phyloP scores from a whole-genome alignment of 2,113 vertebrate genomes.

The Tonatia bakeri region DNA sequence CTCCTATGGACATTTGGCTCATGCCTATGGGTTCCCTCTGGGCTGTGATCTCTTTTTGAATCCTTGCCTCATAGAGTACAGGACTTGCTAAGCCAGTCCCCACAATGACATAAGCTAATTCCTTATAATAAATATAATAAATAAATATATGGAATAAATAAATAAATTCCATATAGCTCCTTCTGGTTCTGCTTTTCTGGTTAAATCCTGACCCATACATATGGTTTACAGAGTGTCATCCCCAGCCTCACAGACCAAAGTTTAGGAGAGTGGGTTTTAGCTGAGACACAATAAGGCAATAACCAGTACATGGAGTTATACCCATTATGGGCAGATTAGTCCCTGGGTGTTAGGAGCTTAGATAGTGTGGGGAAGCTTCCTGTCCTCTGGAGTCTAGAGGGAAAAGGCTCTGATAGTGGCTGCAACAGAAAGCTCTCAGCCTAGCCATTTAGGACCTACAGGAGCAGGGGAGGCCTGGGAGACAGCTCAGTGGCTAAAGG shows the following conservation, averaged over 20 bases:
- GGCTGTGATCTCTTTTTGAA: background rate
- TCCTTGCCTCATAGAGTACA: background rate
- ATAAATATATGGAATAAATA: too few species aligned
- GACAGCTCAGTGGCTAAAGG: background rate
- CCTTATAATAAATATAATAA: background rate
- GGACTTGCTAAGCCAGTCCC: background rate
- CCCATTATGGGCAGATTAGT: background rate
- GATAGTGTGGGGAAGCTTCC: background rate
- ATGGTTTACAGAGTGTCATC: background rate
- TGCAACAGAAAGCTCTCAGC: background rate
- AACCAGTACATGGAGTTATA: background rate
- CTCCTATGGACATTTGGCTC: background rate
- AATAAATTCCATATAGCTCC: too few species aligned
- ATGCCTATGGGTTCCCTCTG: background rate
- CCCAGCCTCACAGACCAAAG: background rate
- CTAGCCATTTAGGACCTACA: background rate
- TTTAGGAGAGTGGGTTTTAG: background rate
- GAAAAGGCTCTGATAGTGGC: background rate
- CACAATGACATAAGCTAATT: background rate
- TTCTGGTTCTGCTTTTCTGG: background rate
- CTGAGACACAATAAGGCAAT: background rate
- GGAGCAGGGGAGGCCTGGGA: background rate
- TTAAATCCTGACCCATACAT: background rate
- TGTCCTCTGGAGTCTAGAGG: background rate
- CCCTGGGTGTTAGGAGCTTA: background rate